Evolutionary conservation across 2,113 vertebrate genomes (phyloP), one percentile per base, ranked within the genome.

Genomic region (Paedocypris sp.): DNA sequence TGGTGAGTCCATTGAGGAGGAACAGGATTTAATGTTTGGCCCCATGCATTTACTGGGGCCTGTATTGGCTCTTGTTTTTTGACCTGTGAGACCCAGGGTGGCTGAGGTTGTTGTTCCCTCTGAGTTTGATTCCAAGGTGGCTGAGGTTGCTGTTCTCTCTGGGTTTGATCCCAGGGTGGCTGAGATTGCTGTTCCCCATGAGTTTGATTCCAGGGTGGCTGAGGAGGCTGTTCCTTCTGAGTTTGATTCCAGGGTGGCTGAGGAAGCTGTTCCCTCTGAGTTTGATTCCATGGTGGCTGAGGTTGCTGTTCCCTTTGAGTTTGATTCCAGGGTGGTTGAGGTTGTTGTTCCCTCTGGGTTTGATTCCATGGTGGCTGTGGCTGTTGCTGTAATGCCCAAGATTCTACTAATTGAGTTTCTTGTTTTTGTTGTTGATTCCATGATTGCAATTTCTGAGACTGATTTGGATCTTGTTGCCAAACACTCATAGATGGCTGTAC

Each of bases 361-460:
- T 68, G 78, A 66, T 42, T 60, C 80, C 81, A 85, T 5, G 79
- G 61, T 16, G 57, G 72, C 25, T 78, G 77, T 4, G 74, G 62
- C 54, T 81, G 76, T 36, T 64, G 64, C 35, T 70, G 71, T 19
- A 53, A 57, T 28, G 53, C 35, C 85, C 82, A 84, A 42, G 76
- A 53, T 28, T 75, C 65, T 47, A 77, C 73, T 43, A 58, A 58
- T 16, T 72, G 75, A 38, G 75, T 48, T 5, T 75, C 62, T 43
- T 56, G 42, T 58, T 80, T 72, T 38, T 69, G 61, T 61, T 71
- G 66, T 51, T 79, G 80, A 13, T 59, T 32, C 79, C 80, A 84
- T 29, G 72, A 35, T 46, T 60, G 59, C 50, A 78, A 77, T 16
- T 64, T 29, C 22, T 80, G 79, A 10, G 72, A 63, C 23, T 77